Evolutionary conservation across 2,113 vertebrate species (phyloP).

Genomic region (Syngnathoides biaculeatus): DNA sequence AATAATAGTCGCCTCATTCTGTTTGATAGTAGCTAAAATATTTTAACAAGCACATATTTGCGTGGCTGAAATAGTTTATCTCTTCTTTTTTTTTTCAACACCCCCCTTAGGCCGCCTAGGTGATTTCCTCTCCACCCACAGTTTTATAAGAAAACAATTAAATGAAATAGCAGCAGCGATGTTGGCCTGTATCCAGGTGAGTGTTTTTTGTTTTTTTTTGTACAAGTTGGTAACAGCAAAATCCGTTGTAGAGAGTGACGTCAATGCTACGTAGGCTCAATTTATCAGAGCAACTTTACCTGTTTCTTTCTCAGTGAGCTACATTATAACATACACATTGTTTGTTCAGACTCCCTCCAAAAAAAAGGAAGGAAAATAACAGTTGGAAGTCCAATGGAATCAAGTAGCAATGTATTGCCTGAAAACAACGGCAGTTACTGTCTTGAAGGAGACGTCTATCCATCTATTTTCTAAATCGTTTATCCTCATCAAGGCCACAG

Average conservation of each 20-base stretch:
- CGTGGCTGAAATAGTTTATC: constrained; percentile 25
- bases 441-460: too few species aligned
- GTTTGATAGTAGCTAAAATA: neutral
- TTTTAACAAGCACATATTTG: constrained; percentile 12
- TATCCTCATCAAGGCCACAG: too few species aligned
- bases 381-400: too few species aligned
- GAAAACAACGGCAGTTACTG: too few species aligned
- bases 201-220: neutral
- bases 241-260: neutral
- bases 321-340: too few species aligned
- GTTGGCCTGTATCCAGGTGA: constrained; percentile 12
- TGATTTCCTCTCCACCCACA: constrained; percentile 12
- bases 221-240: constrained; percentile 8
- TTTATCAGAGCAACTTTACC: too few species aligned
- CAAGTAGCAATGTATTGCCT: too few species aligned
- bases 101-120: neutral
- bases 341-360: too few species aligned
- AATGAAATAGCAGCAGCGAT: constrained; percentile 1
- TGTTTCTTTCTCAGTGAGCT: too few species aligned
- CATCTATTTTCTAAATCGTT: too few species aligned
- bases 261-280: too few species aligned
- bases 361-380: too few species aligned
- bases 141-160: constrained; percentile 16
- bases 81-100: constrained; percentile 9
- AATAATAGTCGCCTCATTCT: neutral